These are phyloP conservation scores for Hirundichthys speculiger DNA, from an alignment of 2,113 vertebrate species.

Conservation along the genomic window DNA sequence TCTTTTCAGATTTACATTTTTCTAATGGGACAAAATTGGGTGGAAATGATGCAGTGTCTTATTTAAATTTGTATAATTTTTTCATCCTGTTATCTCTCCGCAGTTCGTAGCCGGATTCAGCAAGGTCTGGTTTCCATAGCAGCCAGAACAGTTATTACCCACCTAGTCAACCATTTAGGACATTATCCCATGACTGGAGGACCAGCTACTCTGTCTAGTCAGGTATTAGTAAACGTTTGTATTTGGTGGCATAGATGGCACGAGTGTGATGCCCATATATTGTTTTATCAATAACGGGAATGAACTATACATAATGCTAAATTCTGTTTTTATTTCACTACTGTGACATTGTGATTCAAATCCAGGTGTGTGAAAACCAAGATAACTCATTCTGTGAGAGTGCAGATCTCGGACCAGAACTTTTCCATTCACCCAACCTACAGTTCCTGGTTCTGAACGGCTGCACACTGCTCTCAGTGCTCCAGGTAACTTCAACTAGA, in stretches of 20 bases:
- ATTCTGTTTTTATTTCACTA: background rate
- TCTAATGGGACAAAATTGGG: background rate
- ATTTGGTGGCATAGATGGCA: background rate
- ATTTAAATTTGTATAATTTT: background rate
- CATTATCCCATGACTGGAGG: constrained; percentile 98
- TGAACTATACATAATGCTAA: background rate
- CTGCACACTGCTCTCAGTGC: constrained; percentile 87
- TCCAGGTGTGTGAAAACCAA: constrained; percentile 92
- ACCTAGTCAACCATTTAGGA: constrained; percentile 96
- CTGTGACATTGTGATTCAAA: background rate
- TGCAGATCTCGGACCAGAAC: constrained; percentile 92
- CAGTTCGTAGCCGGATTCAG: constrained; percentile 95
- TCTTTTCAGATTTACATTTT: background rate
- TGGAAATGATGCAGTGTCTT: background rate
- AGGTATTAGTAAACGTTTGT: constrained; percentile 78
- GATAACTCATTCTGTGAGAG: constrained; percentile 96
- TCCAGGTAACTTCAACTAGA: constrained; percentile 59
- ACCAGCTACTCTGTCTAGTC: constrained; percentile 95
- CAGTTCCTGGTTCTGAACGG: constrained; percentile 96
- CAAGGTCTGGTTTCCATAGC: constrained; percentile 96
- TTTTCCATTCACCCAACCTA: constrained; percentile 96
- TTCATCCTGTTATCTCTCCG: constrained; percentile 37
- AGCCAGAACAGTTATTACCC: constrained; percentile 96
- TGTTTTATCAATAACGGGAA: background rate
- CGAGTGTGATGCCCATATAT: too few species aligned